Evolutionary conservation across 2,888 invertebrate species (phyloP).

Genomic region (Nowickia ferox): DNA sequence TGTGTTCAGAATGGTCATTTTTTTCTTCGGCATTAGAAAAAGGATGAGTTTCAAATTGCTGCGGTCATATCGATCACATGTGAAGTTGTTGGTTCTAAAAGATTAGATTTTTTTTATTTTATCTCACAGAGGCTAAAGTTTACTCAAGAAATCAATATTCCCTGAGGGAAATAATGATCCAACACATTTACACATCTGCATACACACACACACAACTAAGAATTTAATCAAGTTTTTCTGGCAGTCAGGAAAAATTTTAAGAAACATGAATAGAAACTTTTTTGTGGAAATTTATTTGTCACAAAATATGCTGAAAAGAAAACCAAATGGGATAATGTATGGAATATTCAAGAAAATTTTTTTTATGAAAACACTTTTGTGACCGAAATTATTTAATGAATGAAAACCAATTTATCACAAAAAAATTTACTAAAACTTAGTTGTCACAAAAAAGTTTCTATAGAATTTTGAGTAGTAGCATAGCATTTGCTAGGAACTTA

Average conservation of each 20-base stretch:
- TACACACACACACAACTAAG: background rate
- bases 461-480: background rate
- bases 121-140: slow-evolving; percentile 45
- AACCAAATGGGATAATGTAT: too few species aligned
- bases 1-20: background rate
- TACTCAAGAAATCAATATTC: slow-evolving; percentile 59
- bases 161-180: background rate
- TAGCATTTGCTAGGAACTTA: background rate
- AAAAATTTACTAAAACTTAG: too few species aligned
- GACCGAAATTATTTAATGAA: too few species aligned
- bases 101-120: slow-evolving; percentile 34
- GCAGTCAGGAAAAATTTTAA: background rate
- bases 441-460: background rate
- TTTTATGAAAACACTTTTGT: too few species aligned
- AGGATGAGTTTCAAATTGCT: background rate
- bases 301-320: too few species aligned
- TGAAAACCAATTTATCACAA: too few species aligned
- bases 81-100: slow-evolving; percentile 30
- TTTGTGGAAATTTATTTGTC: too few species aligned
- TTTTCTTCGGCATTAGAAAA: background rate
- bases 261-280: background rate
- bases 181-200: background rate
- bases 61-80: slow-evolving; percentile 18
- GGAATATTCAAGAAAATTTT: too few species aligned
- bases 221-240: background rate